These are phyloP conservation scores for Verasper variegatus DNA, from an alignment of 2,113 vertebrate genomes.

Conservation along the genomic window DNA sequence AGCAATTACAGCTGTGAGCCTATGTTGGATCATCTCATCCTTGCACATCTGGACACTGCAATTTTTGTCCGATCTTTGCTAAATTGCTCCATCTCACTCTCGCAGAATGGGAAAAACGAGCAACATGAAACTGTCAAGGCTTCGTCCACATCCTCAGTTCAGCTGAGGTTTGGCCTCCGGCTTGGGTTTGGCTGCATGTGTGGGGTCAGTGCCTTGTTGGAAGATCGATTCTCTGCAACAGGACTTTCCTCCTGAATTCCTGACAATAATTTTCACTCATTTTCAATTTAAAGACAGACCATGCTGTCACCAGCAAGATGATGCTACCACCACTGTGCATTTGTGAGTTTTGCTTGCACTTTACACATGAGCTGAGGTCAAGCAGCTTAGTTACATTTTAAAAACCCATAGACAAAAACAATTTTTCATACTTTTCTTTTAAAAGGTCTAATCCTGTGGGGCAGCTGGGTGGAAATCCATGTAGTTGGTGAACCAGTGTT, in stretches of 20 bases:
- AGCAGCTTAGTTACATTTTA: neutral
- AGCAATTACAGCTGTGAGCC: conserved; percentile 48
- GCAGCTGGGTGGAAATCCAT: neutral
- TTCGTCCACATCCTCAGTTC: conserved; percentile 42
- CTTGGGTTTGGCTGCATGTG: conserved; percentile 29
- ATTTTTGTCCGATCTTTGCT: conserved; percentile 41
- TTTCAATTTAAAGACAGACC: neutral
- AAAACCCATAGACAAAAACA: neutral
- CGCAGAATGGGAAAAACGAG: conserved; percentile 36
- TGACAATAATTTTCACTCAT: neutral
- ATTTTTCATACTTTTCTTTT: neutral
- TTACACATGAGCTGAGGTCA: neutral
- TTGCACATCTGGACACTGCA: conserved; percentile 68
- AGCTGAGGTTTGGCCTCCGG: conserved; percentile 36
- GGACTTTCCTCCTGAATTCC: conserved; percentile 14
- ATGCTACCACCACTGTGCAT: neutral
- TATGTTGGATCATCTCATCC: conserved; percentile 32
- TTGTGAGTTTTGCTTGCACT: conserved; percentile 2
- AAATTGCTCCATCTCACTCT: conserved; percentile 55
- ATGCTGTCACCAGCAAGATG: neutral
- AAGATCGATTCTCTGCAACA: conserved; percentile 32
- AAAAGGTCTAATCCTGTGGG: neutral
- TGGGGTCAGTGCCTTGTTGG: conserved; percentile 35
- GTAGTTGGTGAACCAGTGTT: too few species aligned
- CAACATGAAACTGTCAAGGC: conserved; percentile 52